Conservation (phyloP, 2,888 invertebrate genomes). For the Diadegma fenestrale region DNA sequence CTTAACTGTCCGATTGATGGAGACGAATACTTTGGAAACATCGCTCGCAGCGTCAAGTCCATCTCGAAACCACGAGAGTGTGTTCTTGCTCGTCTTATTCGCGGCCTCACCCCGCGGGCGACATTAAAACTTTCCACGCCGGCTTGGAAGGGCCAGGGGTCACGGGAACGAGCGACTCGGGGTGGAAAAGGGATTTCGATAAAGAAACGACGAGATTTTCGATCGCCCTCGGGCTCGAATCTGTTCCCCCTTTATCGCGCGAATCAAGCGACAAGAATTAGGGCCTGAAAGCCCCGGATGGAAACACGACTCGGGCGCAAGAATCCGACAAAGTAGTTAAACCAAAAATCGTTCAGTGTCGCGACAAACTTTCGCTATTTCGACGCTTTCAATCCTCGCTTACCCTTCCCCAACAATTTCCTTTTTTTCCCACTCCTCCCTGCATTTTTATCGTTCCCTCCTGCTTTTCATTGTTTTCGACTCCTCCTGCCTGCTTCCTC, state of each 20-base stretch:
- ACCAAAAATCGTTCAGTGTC: conserved; percentile 57
- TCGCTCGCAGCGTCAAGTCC: not conserved
- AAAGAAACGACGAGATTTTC: conserved; percentile 70
- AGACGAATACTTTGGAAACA: not conserved
- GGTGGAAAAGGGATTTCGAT: conserved; percentile 41
- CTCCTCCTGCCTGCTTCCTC: not conserved
- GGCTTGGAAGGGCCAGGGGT: not conserved
- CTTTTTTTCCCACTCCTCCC: not conserved
- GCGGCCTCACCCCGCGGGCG: conserved; percentile 53
- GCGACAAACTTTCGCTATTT: conserved; percentile 66
- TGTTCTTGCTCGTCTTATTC: conserved; percentile 11
- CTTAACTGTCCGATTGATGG: not conserved
- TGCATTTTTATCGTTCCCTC: not conserved
- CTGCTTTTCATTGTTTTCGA: not conserved
- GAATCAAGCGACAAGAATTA: conserved; percentile 20
- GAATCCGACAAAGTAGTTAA: conserved; percentile 58
- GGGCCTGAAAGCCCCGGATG: conserved; percentile 14
- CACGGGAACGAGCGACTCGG: not conserved
- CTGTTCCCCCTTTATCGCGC: conserved; percentile 2
- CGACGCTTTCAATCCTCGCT: conserved; percentile 51
- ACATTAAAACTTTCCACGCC: conserved; percentile 72
- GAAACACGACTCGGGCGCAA: conserved; percentile 8
- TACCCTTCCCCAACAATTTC: not conserved
- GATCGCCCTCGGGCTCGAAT: conserved; percentile 60
- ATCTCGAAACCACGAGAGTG: conserved; percentile 7